Evolutionary conservation across 2,888 invertebrate species (phyloP).

Genomic region (Heliconius aoede): DNA sequence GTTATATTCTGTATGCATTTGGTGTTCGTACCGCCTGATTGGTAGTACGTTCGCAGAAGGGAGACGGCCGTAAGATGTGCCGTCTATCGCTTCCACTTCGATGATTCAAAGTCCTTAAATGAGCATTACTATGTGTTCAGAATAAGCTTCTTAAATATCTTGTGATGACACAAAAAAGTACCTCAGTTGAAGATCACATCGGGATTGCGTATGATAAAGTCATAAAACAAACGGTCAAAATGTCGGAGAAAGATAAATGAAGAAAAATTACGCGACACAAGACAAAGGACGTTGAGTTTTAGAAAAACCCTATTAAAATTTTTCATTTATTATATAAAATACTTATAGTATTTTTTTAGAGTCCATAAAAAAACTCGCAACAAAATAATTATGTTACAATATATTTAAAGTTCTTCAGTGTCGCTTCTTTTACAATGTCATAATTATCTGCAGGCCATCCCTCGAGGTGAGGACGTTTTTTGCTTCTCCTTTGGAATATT

Average conservation of each 20-base stretch:
- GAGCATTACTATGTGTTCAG: constrained; percentile 46
- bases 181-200: constrained; percentile 41
- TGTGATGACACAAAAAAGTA: constrained; percentile 32
- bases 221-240: constrained; percentile 43
- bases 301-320: not conserved
- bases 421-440: constrained; percentile 22
- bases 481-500: constrained; percentile 9
- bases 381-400: constrained; percentile 23
- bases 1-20: constrained; percentile 70
- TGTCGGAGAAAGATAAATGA: constrained; percentile 39
- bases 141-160: constrained; percentile 45
- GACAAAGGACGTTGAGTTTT: constrained; percentile 16
- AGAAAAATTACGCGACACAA: constrained; percentile 35
- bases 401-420: constrained; percentile 21
- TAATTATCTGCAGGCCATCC: constrained; percentile 23
- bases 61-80: constrained; percentile 68
- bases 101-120: constrained; percentile 55
- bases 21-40: constrained; percentile 69
- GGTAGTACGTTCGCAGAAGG: constrained; percentile 65
- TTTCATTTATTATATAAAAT: not conserved
- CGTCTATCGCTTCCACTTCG: constrained; percentile 69
- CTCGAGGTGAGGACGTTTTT: constrained; percentile 22
- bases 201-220: constrained; percentile 40
- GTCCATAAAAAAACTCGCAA: constrained; percentile 4
- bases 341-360: constrained; percentile 23